Conservation (phyloP, 2,797 vertebrate genomes). For the Melanogrammus aeglefinus region DNA sequence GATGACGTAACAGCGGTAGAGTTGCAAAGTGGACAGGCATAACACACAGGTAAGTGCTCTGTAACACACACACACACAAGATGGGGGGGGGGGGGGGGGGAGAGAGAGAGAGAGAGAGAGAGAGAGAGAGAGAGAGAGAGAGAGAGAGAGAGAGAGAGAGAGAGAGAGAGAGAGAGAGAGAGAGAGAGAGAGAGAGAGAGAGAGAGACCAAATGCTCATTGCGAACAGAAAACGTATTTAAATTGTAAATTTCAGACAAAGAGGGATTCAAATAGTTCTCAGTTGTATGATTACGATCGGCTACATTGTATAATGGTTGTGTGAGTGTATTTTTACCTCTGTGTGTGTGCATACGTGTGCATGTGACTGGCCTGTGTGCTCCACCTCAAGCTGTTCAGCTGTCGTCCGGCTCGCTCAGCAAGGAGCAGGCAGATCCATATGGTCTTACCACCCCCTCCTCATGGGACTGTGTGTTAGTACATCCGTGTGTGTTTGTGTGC, state of each 20-base stretch:
- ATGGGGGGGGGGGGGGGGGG: no score
- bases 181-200: no score
- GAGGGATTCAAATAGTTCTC: neutral
- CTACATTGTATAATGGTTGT: conserved; percentile 10
- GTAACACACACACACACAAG: neutral
- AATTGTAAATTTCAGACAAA: no score
- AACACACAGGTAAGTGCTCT: neutral
- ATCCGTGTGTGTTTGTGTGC: conserved; percentile 6
- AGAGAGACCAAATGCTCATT: no score
- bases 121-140: neutral
- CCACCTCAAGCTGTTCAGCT: conserved; percentile 73
- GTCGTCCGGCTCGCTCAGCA: conserved; percentile 73
- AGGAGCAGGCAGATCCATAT: conserved; percentile 73
- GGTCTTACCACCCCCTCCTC: conserved; percentile 56
- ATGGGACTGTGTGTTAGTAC: conserved; percentile 32
- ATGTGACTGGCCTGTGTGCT: conserved; percentile 56
- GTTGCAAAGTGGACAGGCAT: neutral
- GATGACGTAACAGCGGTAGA: conserved; percentile 7
- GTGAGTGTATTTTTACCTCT: conserved; percentile 23
- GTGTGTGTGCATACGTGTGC: conserved; percentile 36
- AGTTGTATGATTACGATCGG: neutral
- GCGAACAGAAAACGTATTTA: no score
- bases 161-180: no score
- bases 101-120: neutral
- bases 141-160: no score